Percentiles rank a stretch among this genome's conserved stretches.
Evolutionary conservation across 2,113 vertebrate genomes (phyloP).

Genomic region (Clupea harengus): DNA sequence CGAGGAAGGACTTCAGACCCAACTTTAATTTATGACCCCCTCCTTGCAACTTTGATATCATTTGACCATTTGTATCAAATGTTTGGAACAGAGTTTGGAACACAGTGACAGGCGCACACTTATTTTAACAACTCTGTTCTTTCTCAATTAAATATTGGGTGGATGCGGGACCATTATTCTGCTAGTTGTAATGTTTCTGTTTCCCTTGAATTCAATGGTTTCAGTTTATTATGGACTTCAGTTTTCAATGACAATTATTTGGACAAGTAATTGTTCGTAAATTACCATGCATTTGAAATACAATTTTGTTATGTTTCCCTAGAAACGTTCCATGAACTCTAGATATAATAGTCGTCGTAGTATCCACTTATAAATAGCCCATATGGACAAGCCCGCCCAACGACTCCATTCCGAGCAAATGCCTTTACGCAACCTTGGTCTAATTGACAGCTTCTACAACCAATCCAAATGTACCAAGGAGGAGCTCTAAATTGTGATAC

Average conservation of each 20-base stretch:
- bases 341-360: neutral
- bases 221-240: neutral
- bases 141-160: neutral
- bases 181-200: neutral
- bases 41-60: neutral
- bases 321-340: neutral
- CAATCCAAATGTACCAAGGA: conserved; percentile 16
- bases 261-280: too few relatives aligned
- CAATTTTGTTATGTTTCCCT: neutral
- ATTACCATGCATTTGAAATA: neutral
- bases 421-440: neutral
- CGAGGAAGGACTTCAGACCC: neutral
- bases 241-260: neutral
- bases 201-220: neutral
- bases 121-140: neutral
- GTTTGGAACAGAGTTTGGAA: neutral
- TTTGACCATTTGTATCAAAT: neutral
- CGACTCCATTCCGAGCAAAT: neutral
- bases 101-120: neutral
- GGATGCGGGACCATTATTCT: neutral
- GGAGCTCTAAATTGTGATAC: conserved; percentile 26
- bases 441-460: conserved; percentile 44
- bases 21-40: neutral
- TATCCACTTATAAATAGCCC: conserved; percentile 11
- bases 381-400: neutral